Base-by-base conservation (phyloP, 1,140 invertebrate species). In the Leptoteleia sp. region DNA sequence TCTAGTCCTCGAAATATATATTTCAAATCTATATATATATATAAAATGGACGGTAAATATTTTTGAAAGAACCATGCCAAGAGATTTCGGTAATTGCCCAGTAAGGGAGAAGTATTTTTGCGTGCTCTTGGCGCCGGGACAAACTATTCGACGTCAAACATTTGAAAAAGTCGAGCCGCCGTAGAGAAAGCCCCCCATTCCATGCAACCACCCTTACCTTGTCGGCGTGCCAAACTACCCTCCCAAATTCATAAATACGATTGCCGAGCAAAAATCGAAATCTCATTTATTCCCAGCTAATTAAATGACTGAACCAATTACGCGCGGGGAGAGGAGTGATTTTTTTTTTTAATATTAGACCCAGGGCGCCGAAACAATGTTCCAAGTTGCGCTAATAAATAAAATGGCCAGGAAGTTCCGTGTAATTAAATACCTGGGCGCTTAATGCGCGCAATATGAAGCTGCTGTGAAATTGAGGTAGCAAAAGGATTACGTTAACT, bases 371-470 rank as follows among this genome's bases (percentile, higher is more conserved):
- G 35, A 33, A 40, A 59, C 27, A 17, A 57, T 12, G 42, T 27
- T 38, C 5, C n/a, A 29, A 29, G 7, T 15, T 13, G 22, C 2
- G 33, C 45, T 45, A 45, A 61, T 71, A 61, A 61, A 61, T 61
- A 71, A 71, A 22, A 61, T 35, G 45, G 25, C 9, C 16, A 13
- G 38, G 29, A 17, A 48, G 62, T 62, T 55, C 29, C 40, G 38
- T 22, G 33, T 64, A 62, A 72, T 72, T 72, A 72, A 72, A 72
- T 72, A 22, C 68, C 64, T 62, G 31, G 57, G 33, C 12, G 9
- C 37, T 35, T n/a, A 54, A 54, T 35, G 13, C 13, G 47, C 55
- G 67, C 22, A 25, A 52, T 45, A 37, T 54, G 47, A 61, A 50
- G 31, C 54, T 71, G 55, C 31, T 54, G 47, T 8, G 47, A 62